Evolutionary conservation across 2,113 vertebrate genomes (phyloP).

Genomic region (Amazona guildingii): DNA sequence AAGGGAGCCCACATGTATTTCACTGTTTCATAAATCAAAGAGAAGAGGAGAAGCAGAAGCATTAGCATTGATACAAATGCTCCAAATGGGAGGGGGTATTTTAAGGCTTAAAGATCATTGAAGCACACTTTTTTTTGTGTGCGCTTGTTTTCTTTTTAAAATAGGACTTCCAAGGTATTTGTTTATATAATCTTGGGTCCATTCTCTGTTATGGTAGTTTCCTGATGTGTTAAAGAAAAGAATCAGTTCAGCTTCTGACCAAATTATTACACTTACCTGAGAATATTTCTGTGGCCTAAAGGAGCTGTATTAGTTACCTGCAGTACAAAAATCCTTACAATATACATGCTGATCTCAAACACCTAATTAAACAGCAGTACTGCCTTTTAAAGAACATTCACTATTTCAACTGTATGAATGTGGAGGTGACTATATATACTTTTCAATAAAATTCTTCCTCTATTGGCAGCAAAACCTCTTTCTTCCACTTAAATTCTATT

Average conservation of each 20-base stretch:
- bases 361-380: not conserved
- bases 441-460: conserved; percentile 38
- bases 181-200: not conserved
- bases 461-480: not conserved
- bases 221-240: not conserved
- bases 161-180: not conserved
- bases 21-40: not conserved
- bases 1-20: not conserved
- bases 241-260: not conserved
- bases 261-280: not conserved
- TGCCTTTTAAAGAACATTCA: conserved; percentile 20
- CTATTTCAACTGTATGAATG: not conserved
- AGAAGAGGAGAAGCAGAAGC: not conserved
- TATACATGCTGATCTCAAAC: not conserved
- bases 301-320: not conserved
- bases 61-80: not conserved
- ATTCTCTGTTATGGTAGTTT: not conserved
- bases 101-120: not conserved
- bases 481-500: conserved; percentile 34
- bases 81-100: not conserved
- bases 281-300: not conserved
- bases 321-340: not conserved
- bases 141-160: not conserved
- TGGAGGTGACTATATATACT: conserved; percentile 1
- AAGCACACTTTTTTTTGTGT: not conserved